Conservation (phyloP, 2,113 vertebrate genomes). For the Neogobius melanostomus region DNA sequence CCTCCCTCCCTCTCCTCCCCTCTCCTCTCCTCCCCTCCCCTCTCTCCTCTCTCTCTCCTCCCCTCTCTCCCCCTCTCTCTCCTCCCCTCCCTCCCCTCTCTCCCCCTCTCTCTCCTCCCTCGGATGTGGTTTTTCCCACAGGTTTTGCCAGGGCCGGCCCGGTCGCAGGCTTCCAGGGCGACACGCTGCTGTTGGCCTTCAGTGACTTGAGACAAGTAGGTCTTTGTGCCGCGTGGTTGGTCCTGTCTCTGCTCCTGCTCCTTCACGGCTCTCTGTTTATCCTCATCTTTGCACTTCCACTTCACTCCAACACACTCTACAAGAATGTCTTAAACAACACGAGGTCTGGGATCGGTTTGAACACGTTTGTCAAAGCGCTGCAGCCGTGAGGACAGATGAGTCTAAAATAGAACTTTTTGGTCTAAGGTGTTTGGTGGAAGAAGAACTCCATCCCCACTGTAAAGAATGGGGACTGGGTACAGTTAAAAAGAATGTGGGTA, state of each 20-base stretch:
- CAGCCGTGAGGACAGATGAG: too few relatives aligned
- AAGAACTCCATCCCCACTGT: too few relatives aligned
- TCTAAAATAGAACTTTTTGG: too few relatives aligned
- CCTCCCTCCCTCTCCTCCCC: background rate
- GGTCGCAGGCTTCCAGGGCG: constrained; percentile 99
- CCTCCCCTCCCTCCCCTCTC: constrained; percentile 57
- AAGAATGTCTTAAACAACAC: too few relatives aligned
- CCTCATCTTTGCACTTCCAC: constrained; percentile 41
- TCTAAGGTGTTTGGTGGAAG: too few relatives aligned
- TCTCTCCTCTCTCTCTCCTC: background rate
- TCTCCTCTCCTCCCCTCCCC: background rate
- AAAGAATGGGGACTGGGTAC: too few relatives aligned
- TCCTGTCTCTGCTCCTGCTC: constrained; percentile 49
- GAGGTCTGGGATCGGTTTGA: too few relatives aligned
- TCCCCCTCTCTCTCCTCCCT: constrained; percentile 89
- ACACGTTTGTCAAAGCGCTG: too few relatives aligned
- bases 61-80: constrained; percentile 27
- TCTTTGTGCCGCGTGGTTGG: constrained; percentile 85
- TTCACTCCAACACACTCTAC: too few relatives aligned
- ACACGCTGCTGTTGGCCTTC: constrained; percentile 99
- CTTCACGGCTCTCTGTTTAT: constrained; percentile 49
- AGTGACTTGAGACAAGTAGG: constrained; percentile 99
- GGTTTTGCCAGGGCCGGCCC: constrained; percentile 99
- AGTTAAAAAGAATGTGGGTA: too few relatives aligned
- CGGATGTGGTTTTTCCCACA: constrained; percentile 88